These are phyloP conservation scores for Acanthis flammea DNA, from an alignment of 2,797 vertebrate species.

Conservation along the genomic window DNA sequence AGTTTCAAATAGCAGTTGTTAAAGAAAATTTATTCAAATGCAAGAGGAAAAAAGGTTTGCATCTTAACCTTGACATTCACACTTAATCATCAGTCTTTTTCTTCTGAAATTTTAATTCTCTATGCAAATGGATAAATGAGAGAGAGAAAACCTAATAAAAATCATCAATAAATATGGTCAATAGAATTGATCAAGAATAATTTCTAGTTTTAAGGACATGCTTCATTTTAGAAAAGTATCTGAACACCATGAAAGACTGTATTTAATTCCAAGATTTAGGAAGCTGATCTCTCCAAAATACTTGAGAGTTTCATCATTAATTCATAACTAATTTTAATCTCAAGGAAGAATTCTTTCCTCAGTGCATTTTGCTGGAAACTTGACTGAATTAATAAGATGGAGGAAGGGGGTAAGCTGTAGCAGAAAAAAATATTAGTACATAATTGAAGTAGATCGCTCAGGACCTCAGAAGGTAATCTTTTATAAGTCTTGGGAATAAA, in stretches of 20 bases:
- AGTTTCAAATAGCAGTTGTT: background rate
- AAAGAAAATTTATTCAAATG: background rate
- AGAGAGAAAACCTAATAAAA: background rate
- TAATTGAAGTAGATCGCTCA: background rate
- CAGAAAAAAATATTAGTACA: background rate
- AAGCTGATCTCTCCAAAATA: background rate
- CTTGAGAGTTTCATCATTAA: background rate
- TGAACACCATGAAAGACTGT: background rate
- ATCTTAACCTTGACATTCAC: background rate
- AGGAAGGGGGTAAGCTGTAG: background rate
- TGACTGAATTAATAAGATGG: background rate
- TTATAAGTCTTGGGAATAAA: background rate
- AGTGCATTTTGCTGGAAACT: background rate
- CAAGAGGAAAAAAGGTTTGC: background rate
- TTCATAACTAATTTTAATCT: background rate
- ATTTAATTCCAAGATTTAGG: background rate
- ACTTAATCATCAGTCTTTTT: background rate
- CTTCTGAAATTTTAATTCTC: background rate
- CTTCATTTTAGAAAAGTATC: background rate
- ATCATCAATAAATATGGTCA: background rate
- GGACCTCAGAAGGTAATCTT: background rate
- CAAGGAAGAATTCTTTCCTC: background rate
- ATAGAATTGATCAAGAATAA: background rate
- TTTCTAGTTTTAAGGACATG: background rate
- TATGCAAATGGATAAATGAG: background rate